Evolutionary conservation across 2,888 invertebrate species (phyloP).

Genomic region (Leucophora obtusa): DNA sequence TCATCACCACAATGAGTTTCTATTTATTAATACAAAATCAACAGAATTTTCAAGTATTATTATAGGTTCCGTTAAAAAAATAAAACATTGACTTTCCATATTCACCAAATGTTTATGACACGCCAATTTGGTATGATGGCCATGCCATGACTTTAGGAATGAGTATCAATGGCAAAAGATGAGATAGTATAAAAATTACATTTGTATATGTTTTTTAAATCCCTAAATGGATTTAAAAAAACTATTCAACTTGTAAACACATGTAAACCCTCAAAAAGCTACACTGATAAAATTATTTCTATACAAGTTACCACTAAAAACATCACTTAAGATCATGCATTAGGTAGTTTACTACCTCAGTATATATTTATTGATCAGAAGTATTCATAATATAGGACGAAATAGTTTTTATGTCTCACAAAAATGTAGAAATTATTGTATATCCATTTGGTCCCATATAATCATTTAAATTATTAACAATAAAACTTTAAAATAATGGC

Average conservation of each 20-base stretch:
- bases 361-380: too few species aligned
- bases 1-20: slow-evolving; percentile 46
- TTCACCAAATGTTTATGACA: slow-evolving; percentile 34
- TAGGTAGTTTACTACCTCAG: too few species aligned
- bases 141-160: background rate
- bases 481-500: too few species aligned
- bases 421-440: too few species aligned
- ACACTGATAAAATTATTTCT: background rate
- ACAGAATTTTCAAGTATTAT: slow-evolving; percentile 14
- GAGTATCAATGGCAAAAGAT: background rate
- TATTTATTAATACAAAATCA: slow-evolving; percentile 23
- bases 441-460: too few species aligned
- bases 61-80: background rate
- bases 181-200: background rate
- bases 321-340: too few species aligned
- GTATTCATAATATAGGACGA: too few species aligned
- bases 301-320: too few species aligned
- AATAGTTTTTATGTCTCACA: too few species aligned
- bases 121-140: background rate
- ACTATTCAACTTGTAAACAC: slow-evolving; percentile 25
- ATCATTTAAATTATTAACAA: too few species aligned
- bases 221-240: slow-evolving; percentile 1
- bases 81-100: slow-evolving; percentile 34
- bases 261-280: slow-evolving; percentile 15
- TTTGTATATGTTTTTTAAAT: slow-evolving; percentile 9